These are phyloP conservation scores for Chaenocephalus aceratus DNA, from an alignment of 2,113 vertebrate genomes.

Conservation along the genomic window DNA sequence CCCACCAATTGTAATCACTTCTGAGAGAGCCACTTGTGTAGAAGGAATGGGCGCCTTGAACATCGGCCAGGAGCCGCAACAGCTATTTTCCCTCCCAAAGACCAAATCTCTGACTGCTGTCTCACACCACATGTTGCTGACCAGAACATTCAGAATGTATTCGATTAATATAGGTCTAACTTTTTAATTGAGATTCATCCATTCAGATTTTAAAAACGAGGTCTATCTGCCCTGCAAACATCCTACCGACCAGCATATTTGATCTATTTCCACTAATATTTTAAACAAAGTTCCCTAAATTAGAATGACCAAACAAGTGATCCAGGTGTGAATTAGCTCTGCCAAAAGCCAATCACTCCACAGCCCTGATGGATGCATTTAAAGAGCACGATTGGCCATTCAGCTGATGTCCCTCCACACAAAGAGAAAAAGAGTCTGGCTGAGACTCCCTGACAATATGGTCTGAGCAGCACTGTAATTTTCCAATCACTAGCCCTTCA, in stretches of 20 bases:
- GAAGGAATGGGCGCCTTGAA: constrained; percentile 53
- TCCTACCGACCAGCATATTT: not conserved
- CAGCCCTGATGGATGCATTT: constrained; percentile 25
- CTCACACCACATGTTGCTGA: constrained; percentile 18
- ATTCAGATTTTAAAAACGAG: not conserved
- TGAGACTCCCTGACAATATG: constrained; percentile 64
- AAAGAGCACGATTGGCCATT: constrained; percentile 55
- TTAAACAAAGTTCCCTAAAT: not conserved
- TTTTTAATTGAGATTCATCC: not conserved
- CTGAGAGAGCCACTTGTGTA: constrained; percentile 75
- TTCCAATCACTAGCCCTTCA: constrained; percentile 84
- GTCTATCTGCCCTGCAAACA: not conserved
- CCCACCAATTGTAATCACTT: constrained; percentile 83
- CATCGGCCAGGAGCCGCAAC: constrained; percentile 70
- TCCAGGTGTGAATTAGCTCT: constrained; percentile 23
- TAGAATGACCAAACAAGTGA: constrained; percentile 9
- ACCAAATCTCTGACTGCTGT: constrained; percentile 46
- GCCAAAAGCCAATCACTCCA: constrained; percentile 52
- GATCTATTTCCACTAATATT: not conserved
- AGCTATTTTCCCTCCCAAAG: constrained; percentile 69
- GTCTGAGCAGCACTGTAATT: constrained; percentile 77
- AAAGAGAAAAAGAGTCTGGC: constrained; percentile 60
- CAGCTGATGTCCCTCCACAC: constrained; percentile 67
- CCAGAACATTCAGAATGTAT: not conserved
- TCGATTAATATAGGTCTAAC: not conserved